Percentiles rank a stretch among this genome's conserved stretches.
Conservation (phyloP, 2,797 vertebrate species). For the Sandelia bainsii region DNA sequence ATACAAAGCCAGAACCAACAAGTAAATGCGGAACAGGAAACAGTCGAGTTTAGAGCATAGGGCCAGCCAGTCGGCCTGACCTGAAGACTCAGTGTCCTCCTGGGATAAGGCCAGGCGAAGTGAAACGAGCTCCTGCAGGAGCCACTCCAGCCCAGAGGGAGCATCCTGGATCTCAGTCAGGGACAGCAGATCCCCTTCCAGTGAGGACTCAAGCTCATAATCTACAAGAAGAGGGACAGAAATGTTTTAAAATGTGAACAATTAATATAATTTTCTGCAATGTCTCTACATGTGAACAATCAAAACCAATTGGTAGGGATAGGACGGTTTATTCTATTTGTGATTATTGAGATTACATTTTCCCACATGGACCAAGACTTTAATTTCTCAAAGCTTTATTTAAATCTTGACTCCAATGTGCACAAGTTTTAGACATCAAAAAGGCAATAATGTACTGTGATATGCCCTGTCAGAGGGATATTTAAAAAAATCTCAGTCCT, state of each 20-base stretch:
- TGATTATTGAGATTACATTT: background rate
- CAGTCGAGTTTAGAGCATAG: conserved; percentile 86
- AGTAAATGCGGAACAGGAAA: conserved; percentile 86
- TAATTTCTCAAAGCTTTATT: background rate
- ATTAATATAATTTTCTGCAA: background rate
- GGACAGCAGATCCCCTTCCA: conserved; percentile 80
- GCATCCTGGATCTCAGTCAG: conserved; percentile 68
- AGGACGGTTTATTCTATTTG: background rate
- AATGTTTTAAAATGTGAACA: background rate
- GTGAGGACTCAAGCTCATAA: conserved; percentile 74
- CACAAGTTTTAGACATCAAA: background rate
- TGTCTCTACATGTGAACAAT: background rate
- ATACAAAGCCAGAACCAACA: conserved; percentile 83
- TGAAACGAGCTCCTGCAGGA: conserved; percentile 84
- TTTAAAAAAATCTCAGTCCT: background rate
- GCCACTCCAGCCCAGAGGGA: conserved; percentile 78
- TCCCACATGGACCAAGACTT: background rate
- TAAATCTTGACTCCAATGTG: background rate
- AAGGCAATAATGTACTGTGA: background rate
- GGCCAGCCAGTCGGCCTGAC: conserved; percentile 82
- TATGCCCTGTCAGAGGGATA: background rate
- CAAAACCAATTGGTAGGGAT: background rate
- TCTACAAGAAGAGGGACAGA: conserved; percentile 58
- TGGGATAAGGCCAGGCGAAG: conserved; percentile 81
- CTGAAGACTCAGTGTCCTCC: conserved; percentile 72